Base-by-base conservation (phyloP, 2,797 vertebrate genomes). In the Pyrocephalus nanus region DNA sequence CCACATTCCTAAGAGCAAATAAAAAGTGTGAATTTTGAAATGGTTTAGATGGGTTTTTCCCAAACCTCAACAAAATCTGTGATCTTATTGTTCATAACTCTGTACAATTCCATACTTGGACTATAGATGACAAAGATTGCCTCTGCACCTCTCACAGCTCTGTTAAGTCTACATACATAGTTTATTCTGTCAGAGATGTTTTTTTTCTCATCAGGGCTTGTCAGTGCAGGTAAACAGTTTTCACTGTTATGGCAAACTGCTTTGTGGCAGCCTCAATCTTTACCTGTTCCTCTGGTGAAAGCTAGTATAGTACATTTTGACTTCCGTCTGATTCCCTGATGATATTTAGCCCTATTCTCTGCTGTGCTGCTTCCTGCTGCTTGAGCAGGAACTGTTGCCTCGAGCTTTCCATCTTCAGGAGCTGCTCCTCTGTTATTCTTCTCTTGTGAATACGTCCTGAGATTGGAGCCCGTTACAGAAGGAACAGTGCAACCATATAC, bases 11-110 rank as follows among this genome's bases (percentile, higher is more conserved):
- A 47, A 67, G 64, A 84, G 62, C 70, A 93, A 95, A 88, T 84
- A 86, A 92, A 89, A 90, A 81, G 48, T 50, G 75, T 3, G 30
- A 76, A 38, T 95, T 96, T 94, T 70, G 60, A 94, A 95, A 93
- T 66, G 26, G 36, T 81, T 84, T 88, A 50, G 51, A 70, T 78
- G 79, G 50, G 66, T 21, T 91, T 95, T 84, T 47, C 80, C 57
- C 76, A 92, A 91, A 72, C 82, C 66, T 86, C 74, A 79, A 73
- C 40, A 88, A 86, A 86, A 75, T 82, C 58, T 73, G 73, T 86
- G 90, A 81, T 79, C 66, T 88, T 71, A 64, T 69, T 95, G 83
- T 91, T 90, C 42, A 5, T 62, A 88, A 55, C 30, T 78, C 1
- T 88, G 34, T 90, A 78, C 38, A 67, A 81, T 76, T 88, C 76